Conservation (phyloP, 1,140 invertebrate species). For the Ostrea denselamellosa region DNA sequence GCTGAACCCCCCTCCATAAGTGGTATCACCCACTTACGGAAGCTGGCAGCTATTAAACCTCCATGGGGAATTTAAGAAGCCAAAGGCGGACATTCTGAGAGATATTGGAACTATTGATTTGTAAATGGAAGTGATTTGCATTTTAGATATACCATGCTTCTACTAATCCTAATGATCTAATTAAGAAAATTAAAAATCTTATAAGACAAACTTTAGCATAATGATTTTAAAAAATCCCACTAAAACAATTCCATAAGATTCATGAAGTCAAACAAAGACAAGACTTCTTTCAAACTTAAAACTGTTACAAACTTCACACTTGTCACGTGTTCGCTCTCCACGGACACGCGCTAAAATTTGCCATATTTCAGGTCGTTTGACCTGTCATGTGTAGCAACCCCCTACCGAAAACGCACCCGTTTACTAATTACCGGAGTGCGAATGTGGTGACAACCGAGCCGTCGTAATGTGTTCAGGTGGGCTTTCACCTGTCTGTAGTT, state of each 20-base stretch:
- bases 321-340: neutral
- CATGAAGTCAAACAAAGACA: neutral
- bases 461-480: neutral
- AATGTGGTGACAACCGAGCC: neutral
- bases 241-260: neutral
- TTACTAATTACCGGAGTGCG: neutral
- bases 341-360: neutral
- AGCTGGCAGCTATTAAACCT: conserved; percentile 19
- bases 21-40: conserved; percentile 7
- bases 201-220: neutral
- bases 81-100: neutral
- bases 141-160: neutral
- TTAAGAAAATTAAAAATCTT: neutral
- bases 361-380: neutral
- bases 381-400: neutral
- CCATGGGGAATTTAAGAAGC: conserved; percentile 27
- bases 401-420: neutral
- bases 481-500: neutral
- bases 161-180: neutral
- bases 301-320: conserved; percentile 17
- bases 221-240: neutral
- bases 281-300: neutral
- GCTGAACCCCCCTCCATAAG: neutral
- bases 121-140: conserved; percentile 25
- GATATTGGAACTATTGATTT: conserved; percentile 28